phyloP scores from a whole-genome alignment of 2,888 invertebrate genomes.

The Protophormia terraenovae region DNA sequence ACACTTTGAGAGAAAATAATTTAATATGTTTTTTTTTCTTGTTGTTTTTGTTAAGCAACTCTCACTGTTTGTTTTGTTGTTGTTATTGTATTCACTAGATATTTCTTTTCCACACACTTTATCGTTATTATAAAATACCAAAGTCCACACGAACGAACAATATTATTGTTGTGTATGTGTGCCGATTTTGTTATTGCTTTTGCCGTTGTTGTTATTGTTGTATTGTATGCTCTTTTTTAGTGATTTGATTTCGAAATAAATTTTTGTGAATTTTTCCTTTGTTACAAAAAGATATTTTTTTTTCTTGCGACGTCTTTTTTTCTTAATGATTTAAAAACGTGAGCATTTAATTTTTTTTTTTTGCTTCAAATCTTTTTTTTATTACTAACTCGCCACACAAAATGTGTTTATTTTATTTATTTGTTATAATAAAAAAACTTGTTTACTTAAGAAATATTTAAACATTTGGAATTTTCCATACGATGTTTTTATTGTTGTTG shows the following conservation, averaged over 20 bases:
- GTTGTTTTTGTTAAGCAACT: slow-evolving; percentile 39
- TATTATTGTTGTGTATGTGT: slow-evolving; percentile 33
- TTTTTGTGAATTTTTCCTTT: slow-evolving; percentile 51
- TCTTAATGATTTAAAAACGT: slow-evolving; percentile 60
- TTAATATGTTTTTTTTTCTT: slow-evolving; percentile 16
- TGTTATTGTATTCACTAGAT: slow-evolving; percentile 56
- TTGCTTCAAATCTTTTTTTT: slow-evolving; percentile 21
- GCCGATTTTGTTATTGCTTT: slow-evolving; percentile 66
- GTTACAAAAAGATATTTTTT: slow-evolving; percentile 48
- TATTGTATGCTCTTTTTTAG: slow-evolving; percentile 63
- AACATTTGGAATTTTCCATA: slow-evolving; percentile 71
- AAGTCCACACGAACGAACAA: slow-evolving; percentile 57
- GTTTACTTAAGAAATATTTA: slow-evolving; percentile 64
- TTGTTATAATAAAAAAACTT: slow-evolving; percentile 52
- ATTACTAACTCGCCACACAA: slow-evolving; percentile 25
- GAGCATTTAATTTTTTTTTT: slow-evolving; percentile 55
- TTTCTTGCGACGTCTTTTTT: slow-evolving; percentile 26
- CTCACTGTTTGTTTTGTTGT: slow-evolving; percentile 36
- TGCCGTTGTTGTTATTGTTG: slow-evolving; percentile 70
- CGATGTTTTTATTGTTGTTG: slow-evolving; percentile 53
- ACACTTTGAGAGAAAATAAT: background rate
- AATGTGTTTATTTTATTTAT: slow-evolving; percentile 28
- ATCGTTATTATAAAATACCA: slow-evolving; percentile 16
- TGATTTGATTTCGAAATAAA: slow-evolving; percentile 38
- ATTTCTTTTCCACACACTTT: slow-evolving; percentile 50